These are phyloP conservation scores for Oryzias curvinotus DNA, from an alignment of 2,113 vertebrate genomes.

Conservation along the genomic window DNA sequence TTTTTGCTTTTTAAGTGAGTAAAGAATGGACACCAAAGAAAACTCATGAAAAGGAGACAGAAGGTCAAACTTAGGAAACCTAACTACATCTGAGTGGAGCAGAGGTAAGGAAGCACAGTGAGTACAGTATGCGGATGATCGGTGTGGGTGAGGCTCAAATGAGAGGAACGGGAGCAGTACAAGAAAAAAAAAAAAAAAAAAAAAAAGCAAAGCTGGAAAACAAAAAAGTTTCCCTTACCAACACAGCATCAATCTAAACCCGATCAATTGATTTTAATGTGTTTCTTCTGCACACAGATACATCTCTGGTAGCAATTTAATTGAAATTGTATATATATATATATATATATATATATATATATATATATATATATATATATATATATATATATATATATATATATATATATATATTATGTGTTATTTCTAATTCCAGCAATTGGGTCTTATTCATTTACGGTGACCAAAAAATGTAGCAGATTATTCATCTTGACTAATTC, in stretches of 20 bases:
- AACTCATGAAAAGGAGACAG: background rate
- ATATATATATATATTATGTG: too few species aligned
- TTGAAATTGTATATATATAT: too few species aligned
- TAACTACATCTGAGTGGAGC: constrained; percentile 10
- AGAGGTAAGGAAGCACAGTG: constrained; percentile 35
- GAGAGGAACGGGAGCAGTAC: constrained; percentile 50
- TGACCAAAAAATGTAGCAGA: constrained; percentile 6
- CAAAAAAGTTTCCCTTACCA: constrained; percentile 8
- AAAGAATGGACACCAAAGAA: background rate
- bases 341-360: too few species aligned
- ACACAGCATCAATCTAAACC: constrained; percentile 1
- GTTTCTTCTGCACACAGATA: background rate
- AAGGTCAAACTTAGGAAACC: constrained; percentile 8
- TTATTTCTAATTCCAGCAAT: too few species aligned
- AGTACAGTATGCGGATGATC: constrained; percentile 50
- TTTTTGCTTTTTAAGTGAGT: too few species aligned
- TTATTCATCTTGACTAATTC: constrained; percentile 40
- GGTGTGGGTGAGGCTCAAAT: constrained; percentile 40
- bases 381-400: too few species aligned
- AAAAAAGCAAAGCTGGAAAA: constrained; percentile 22
- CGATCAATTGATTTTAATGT: background rate
- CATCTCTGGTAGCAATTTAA: background rate
- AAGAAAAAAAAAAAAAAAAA: too few species aligned
- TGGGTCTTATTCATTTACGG: constrained; percentile 40
- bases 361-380: too few species aligned